Evolutionary conservation across 2,888 invertebrate species (phyloP).

Genomic region (Phorcus lineatus): DNA sequence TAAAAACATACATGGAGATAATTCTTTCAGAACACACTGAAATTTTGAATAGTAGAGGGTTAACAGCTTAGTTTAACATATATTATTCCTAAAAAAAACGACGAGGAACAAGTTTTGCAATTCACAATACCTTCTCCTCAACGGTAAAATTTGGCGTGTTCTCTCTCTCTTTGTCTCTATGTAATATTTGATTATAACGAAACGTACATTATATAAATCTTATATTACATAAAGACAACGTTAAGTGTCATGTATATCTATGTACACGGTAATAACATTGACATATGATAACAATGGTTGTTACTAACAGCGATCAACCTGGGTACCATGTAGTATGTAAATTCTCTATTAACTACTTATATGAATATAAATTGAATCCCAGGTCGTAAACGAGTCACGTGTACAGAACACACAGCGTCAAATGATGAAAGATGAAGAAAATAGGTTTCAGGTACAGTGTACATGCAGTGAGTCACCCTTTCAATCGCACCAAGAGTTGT

Average conservation of each 20-base stretch:
- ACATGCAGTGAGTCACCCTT: not conserved
- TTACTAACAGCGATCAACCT: not conserved
- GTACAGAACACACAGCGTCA: conserved; percentile 28
- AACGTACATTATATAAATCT: not conserved
- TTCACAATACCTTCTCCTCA: no score
- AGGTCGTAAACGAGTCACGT: conserved; percentile 31
- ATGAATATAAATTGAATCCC: not conserved
- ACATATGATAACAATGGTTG: not conserved
- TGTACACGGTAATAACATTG: not conserved
- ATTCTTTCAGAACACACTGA: not conserved
- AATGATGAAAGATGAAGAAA: conserved; percentile 28
- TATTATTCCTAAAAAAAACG: no score
- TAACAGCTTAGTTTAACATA: no score
- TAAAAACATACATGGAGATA: not conserved
- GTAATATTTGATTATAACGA: not conserved
- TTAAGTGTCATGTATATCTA: not conserved
- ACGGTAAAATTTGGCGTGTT: no score
- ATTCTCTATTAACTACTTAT: not conserved
- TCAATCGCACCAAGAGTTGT: not conserved
- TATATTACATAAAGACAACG: no score
- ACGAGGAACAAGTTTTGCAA: no score
- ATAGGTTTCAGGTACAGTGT: conserved; percentile 34
- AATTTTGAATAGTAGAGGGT: no score
- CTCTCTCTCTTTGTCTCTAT: not conserved
- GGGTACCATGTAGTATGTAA: not conserved